A percentile compares a stretch with the other conserved stretches of the same genome.
Evolutionary conservation across 2,113 vertebrate genomes (phyloP).

Genomic region (Eulemur rufifrons): DNA sequence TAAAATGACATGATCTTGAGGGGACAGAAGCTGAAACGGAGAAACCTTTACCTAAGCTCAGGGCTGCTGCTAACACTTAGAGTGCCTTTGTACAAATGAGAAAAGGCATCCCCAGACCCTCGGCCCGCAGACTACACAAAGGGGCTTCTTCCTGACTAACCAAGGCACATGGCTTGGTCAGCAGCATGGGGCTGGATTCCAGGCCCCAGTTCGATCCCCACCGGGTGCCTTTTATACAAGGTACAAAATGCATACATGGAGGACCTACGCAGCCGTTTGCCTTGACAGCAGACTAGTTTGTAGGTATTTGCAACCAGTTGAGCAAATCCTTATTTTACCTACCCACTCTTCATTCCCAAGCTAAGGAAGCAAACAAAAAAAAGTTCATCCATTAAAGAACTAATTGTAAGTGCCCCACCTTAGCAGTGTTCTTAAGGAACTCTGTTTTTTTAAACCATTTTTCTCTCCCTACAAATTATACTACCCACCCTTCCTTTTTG

Average conservation of each 20-base stretch:
- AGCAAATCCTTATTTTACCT: background rate
- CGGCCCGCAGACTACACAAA: background rate
- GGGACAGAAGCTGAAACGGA: background rate
- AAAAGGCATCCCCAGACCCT: too few species aligned
- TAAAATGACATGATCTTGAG: background rate
- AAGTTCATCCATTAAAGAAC: background rate
- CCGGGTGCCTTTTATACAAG: background rate
- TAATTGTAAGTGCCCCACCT: slow-evolving; percentile 11
- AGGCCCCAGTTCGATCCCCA: background rate
- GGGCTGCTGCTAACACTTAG: background rate
- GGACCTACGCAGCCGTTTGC: background rate
- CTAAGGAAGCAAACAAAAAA: background rate
- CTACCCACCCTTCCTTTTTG: slow-evolving; percentile 65
- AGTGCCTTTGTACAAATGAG: background rate
- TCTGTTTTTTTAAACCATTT: slow-evolving; percentile 21
- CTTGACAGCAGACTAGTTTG: background rate
- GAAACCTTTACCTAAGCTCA: background rate
- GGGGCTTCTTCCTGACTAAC: background rate
- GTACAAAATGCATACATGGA: fast-evolving
- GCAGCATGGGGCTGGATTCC: background rate
- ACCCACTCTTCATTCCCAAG: background rate
- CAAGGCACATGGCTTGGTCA: background rate
- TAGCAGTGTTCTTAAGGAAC: background rate
- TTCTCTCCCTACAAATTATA: slow-evolving; percentile 12
- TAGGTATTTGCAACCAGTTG: background rate